phyloP scores from a whole-genome alignment of 2,797 vertebrate genomes.

The Sebastes ruberrimus region DNA sequence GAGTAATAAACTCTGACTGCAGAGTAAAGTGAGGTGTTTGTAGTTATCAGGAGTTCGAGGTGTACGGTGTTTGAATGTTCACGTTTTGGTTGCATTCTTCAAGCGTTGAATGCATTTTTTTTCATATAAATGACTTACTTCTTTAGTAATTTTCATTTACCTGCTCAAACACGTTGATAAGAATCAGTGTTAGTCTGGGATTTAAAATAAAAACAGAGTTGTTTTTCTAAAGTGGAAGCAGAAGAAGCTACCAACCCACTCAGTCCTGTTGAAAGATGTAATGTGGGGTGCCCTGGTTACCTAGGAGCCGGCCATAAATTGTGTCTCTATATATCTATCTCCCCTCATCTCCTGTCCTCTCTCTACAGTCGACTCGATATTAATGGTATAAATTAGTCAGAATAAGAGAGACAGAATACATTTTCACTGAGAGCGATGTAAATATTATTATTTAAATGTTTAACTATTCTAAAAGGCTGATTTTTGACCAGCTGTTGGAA shows the following conservation, averaged over 20 bases:
- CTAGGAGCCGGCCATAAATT: background rate
- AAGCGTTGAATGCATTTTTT: background rate
- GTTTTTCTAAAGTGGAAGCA: background rate
- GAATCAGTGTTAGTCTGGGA: background rate
- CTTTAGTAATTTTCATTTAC: background rate
- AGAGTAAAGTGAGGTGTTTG: background rate
- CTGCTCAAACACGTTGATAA: background rate
- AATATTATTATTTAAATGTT: background rate
- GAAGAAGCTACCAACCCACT: background rate
- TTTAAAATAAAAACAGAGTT: background rate
- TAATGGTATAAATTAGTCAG: background rate
- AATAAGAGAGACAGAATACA: background rate
- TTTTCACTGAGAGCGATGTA: background rate
- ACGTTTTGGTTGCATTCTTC: background rate
- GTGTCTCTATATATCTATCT: background rate
- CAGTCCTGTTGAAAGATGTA: background rate
- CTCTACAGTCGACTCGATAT: background rate
- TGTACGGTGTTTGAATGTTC: background rate
- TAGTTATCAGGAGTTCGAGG: background rate
- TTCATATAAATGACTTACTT: background rate
- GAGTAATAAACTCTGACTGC: background rate
- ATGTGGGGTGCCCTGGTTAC: background rate
- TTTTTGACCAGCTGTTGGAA: background rate
- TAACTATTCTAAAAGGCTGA: background rate
- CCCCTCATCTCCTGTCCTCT: background rate